A percentile compares a stretch with the other conserved stretches of the same genome.
Conservation (phyloP, 2,888 invertebrate genomes). For the Phyllotreta cruciferae region DNA sequence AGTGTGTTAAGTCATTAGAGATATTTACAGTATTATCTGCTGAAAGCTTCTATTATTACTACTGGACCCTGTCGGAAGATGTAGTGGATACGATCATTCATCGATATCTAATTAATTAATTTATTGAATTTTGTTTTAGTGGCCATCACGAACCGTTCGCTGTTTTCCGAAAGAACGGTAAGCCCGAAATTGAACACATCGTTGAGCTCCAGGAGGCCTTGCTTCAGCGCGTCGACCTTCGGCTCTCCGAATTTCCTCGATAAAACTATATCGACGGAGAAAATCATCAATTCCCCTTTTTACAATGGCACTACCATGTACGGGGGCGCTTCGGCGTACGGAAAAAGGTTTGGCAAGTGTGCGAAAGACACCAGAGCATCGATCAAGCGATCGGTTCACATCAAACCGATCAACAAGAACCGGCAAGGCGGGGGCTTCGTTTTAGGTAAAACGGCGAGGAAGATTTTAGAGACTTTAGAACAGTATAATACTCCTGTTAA, state of each 20-base stretch:
- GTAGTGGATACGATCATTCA: too few relatives aligned
- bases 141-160: constrained; percentile 30
- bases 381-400: constrained; percentile 56
- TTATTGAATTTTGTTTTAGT: constrained; percentile 21
- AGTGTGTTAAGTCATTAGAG: background rate
- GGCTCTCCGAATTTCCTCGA: constrained; percentile 59
- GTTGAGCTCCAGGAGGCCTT: constrained; percentile 62
- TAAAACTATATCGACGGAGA: constrained; percentile 59
- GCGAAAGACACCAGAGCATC: constrained; percentile 39
- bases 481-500: constrained; percentile 81
- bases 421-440: constrained; percentile 54
- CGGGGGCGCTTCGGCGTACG: constrained; percentile 75
- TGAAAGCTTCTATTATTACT: too few relatives aligned
- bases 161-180: constrained; percentile 52
- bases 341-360: constrained; percentile 45
- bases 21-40: constrained; percentile 3
- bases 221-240: constrained; percentile 61
- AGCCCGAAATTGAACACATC: constrained; percentile 55
- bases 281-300: constrained; percentile 71
- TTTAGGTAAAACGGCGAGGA: constrained; percentile 77
- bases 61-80: too few relatives aligned
- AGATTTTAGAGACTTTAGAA: constrained; percentile 81
- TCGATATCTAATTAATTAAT: too few relatives aligned
- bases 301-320: constrained; percentile 78
- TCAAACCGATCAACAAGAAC: constrained; percentile 60